Percentiles rank a stretch among this genome's conserved stretches.
Conservation (phyloP, 2,113 vertebrate genomes). For the Campylomormyrus tamandua region DNA sequence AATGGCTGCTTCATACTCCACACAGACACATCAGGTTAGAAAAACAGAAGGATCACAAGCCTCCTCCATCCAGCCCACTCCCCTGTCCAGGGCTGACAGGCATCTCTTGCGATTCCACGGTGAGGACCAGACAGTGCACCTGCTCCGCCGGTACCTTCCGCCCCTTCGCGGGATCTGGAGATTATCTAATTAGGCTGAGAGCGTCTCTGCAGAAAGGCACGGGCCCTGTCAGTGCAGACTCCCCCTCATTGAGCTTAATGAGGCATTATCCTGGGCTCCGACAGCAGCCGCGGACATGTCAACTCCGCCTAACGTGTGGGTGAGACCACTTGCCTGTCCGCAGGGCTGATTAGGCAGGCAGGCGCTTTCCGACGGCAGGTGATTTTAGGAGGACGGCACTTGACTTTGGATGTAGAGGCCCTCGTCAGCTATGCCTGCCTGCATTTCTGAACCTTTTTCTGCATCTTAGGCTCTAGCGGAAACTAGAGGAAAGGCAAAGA, state of each 20-base stretch:
- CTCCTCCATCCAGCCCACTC: not conserved
- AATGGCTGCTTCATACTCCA: not conserved
- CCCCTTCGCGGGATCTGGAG: constrained; percentile 30
- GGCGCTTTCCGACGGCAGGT: not conserved
- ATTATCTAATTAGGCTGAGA: constrained; percentile 40
- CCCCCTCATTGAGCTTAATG: constrained; percentile 43
- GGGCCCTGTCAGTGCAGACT: constrained; percentile 30
- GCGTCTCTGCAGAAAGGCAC: constrained; percentile 22
- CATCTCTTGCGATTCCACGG: not conserved
- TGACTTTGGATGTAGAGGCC: not conserved
- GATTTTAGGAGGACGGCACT: not conserved
- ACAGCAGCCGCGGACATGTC: constrained; percentile 25
- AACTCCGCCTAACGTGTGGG: constrained; percentile 28
- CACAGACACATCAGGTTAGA: not conserved
- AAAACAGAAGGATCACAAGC: not conserved
- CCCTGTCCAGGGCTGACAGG: not conserved
- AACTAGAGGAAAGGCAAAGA: not conserved
- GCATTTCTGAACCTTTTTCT: not conserved
- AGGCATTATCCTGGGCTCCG: constrained; percentile 36
- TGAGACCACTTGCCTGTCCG: not conserved
- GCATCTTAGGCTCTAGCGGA: not conserved
- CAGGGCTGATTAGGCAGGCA: constrained; percentile 12
- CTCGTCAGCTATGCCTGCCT: not conserved
- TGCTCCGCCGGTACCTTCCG: constrained; percentile 15
- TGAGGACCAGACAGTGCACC: constrained; percentile 2